phyloP scores from a whole-genome alignment of 2,888 invertebrate genomes.

The Sussaba pulchella region DNA sequence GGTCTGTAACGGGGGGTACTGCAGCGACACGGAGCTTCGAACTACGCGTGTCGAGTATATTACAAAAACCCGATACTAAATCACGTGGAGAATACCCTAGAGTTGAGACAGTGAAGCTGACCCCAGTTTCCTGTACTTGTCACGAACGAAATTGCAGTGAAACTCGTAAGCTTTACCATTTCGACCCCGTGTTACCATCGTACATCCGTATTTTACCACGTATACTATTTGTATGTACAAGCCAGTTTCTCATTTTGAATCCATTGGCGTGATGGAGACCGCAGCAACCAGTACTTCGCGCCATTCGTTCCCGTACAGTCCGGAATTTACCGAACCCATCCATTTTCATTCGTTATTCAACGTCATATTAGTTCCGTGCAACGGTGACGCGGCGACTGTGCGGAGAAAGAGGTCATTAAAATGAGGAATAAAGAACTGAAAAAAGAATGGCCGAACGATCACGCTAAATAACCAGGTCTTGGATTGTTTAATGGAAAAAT shows the following conservation, averaged over 20 bases:
- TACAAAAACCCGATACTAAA: conserved; percentile 36
- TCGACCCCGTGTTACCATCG: background rate
- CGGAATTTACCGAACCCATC: background rate
- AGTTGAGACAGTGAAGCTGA: conserved; percentile 25
- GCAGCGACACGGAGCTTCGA: conserved; percentile 9
- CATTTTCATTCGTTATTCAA: background rate
- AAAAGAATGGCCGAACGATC: background rate
- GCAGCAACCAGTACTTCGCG: conserved; percentile 2
- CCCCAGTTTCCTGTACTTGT: background rate
- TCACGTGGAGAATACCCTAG: conserved; percentile 14
- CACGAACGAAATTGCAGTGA: conserved; percentile 1
- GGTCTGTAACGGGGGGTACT: conserved; percentile 4
- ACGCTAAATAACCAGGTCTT: no score
- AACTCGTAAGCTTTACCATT: conserved; percentile 20
- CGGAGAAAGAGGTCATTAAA: background rate
- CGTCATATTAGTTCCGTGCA: background rate
- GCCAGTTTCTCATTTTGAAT: conserved; percentile 4
- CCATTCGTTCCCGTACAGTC: background rate
- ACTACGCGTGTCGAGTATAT: conserved; percentile 17
- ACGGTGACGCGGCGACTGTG: background rate
- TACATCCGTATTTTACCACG: background rate
- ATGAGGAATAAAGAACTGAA: background rate
- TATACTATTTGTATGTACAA: background rate
- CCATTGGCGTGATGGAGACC: background rate
- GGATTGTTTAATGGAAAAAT: no score